These are phyloP conservation scores for Pterocles orientalis DNA, from an alignment of 2,113 vertebrate species.

Conservation along the genomic window DNA sequence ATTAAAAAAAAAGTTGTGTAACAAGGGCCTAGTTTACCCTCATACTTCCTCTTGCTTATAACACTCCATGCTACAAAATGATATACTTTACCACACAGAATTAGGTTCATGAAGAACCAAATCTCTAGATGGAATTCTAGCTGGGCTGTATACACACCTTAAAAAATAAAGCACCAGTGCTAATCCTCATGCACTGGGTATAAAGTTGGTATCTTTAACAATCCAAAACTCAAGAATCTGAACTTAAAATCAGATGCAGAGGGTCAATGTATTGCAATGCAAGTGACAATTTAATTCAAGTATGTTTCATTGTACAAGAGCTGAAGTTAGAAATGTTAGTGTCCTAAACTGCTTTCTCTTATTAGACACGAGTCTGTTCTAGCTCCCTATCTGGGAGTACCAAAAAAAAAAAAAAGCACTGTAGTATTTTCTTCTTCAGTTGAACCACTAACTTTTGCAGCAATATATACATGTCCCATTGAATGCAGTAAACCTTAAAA, in stretches of 20 bases:
- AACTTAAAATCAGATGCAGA: slow-evolving; percentile 76
- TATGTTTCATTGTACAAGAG: background rate
- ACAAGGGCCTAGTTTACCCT: background rate
- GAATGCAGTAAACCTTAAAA: background rate
- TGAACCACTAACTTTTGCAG: background rate
- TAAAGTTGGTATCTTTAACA: background rate
- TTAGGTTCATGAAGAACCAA: background rate
- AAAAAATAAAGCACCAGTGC: background rate
- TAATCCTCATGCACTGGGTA: background rate
- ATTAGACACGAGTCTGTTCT: background rate
- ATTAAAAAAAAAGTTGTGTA: background rate
- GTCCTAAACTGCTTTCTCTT: background rate
- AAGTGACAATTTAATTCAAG: slow-evolving; percentile 38
- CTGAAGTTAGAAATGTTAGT: slow-evolving; percentile 24
- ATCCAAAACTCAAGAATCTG: background rate
- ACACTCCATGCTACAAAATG: background rate
- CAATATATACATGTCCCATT: background rate
- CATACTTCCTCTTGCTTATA: background rate
- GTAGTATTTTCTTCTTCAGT: background rate
- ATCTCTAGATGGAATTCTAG: background rate
- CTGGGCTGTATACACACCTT: background rate
- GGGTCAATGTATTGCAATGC: slow-evolving; percentile 69
- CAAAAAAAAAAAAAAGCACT: background rate
- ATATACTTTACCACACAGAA: background rate
- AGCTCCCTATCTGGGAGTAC: background rate